Evolutionary conservation across 2,113 vertebrate genomes (phyloP), one percentile per base, ranked within the genome.

Genomic region (Cyprinus carpio): DNA sequence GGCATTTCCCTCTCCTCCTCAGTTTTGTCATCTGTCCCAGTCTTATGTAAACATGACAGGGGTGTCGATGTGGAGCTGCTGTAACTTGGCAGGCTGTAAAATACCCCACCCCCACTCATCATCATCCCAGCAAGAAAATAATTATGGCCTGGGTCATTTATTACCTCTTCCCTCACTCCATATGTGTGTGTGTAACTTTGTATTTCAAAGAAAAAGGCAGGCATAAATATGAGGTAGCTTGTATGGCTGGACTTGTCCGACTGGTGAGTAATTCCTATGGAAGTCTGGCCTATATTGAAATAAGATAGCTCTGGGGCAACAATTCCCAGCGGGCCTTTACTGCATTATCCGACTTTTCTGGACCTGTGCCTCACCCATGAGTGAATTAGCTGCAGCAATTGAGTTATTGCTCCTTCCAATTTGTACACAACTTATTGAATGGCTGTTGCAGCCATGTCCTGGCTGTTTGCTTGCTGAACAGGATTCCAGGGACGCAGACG

Each of bases 341-440:
- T 93, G 91, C 92, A 92, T 95, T 94, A 92, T 93, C 91, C 89
- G 92, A 92, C 91, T 93, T 93, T 93, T 92, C 91, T 95, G 94
- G 93, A 92, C 89, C 92, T 83, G 71, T 92, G 93, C 92, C 92
- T 91, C 37, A 58, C 87, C 90, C 86, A 60, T 91, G 92, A 94
- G 92, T 93, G 92, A 94, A 94, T 96, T 94, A 95, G 92, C 92
- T 89, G 91, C 89, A 90, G 90, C 92, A 89, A 94, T 92, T 95
- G 94, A 95, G 92, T 94, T 94, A 94, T 95, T 91, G 93, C 92
- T 93, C 88, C 91, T 91, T 94, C 91, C 91, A 92, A 92, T 94
- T 94, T 94, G 93, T 93, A 93, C 92, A 92, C 92, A 90, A 91
- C 74, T 85, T 90, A 91, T 91, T 91, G 93, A 93, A 90, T 87